Evolutionary conservation across 2,797 vertebrate genomes (phyloP), one percentile per base, ranked within the genome.

Genomic region (Enteromius anoplus): DNA sequence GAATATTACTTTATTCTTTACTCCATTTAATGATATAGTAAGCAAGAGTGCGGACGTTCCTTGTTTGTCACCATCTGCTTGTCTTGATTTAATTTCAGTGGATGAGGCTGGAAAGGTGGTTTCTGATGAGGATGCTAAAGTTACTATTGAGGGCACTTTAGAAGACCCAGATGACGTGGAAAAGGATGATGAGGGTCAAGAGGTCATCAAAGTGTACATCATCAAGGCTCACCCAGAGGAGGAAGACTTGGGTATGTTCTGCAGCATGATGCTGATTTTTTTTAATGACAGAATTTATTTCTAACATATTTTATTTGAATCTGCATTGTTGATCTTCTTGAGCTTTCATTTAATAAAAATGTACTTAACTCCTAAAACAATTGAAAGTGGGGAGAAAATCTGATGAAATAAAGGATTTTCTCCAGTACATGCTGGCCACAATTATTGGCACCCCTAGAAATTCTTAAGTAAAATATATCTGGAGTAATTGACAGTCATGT

Each of bases 161-260:
- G 88, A 86, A 37, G 88, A 86, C 45, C 90, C 95, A 86, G 93
- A 93, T 75, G 86, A 87, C n/a, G 84, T 58, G 26, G 86, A 86
- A 32, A 95, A 95, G 92, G 96, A 96, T 90, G 93, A 95, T 82
- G 96, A 96, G 80, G 94, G 95, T 77, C 93, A 95, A 87, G 96
- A 97, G 91, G 95, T 97, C 92, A 97, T 97, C 91, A 97, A 97
- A 87, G 96, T 97, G 84, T 97, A 96, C 91, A 97, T 97, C 91
- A 96, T 97, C 90, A 97, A 97, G 92, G 96, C 96, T 87, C 96
- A 96, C 81, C 93, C 95, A 58, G 96, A 95, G 88, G 96, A 97
- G 86, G 96, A 96, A 86, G 95, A 96, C 89, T 93, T 96, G 90
- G 96, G 96, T 94, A 91, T 94, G 94, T 80, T 65, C 64, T 23